These are phyloP conservation scores for Numenius arquata DNA, from an alignment of 2,113 vertebrate species.

Conservation along the genomic window DNA sequence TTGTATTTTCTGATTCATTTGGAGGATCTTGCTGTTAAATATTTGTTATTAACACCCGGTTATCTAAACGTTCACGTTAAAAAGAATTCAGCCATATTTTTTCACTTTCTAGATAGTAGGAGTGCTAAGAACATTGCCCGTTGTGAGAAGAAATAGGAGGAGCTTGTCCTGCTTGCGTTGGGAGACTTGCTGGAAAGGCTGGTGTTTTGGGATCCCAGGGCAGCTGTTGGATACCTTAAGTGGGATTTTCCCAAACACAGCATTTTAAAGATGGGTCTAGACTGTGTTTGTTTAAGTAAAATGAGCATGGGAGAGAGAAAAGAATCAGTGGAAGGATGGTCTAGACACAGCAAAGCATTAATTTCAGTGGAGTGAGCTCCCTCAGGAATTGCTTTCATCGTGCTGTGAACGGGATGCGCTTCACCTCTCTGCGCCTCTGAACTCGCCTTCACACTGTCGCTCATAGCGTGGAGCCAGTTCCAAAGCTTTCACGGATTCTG, in stretches of 20 bases:
- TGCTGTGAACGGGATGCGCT: not conserved
- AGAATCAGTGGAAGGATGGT: slow-evolving; percentile 31
- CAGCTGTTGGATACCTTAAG: not conserved
- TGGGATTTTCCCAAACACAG: not conserved
- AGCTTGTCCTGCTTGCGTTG: not conserved
- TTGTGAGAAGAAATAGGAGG: not conserved
- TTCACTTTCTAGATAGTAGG: not conserved
- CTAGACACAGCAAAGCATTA: not conserved
- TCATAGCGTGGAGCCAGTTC: not conserved
- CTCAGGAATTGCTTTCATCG: not conserved
- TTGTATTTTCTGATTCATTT: not conserved
- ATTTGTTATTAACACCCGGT: not conserved
- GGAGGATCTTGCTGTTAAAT: not conserved
- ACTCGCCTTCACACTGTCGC: not conserved
- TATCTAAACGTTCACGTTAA: not conserved
- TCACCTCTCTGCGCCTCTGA: not conserved
- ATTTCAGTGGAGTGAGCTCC: not conserved
- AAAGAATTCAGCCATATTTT: not conserved
- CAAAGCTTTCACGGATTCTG: not conserved
- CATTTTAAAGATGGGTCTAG: not conserved
- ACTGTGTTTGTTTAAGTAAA: not conserved
- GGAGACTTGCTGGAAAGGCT: not conserved
- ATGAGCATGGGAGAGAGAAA: slow-evolving; percentile 5
- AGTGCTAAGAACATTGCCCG: not conserved
- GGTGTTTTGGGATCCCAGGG: not conserved